Base-by-base conservation (phyloP, 2,888 invertebrate species). In the Melanostoma mellinum region DNA sequence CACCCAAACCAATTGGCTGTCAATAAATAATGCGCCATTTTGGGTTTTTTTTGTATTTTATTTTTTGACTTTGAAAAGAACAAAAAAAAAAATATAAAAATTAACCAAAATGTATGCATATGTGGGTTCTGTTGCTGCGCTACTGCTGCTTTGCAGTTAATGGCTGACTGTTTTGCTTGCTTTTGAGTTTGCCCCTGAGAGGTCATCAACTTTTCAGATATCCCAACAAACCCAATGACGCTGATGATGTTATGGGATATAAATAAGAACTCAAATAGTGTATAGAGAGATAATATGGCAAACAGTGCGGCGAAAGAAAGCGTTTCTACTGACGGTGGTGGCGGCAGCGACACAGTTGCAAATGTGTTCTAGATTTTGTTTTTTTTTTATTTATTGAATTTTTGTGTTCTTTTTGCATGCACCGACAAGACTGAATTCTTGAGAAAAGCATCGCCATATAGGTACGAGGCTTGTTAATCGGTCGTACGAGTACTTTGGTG, bases 191-290 rank as follows among this genome's bases (percentile, higher is more conserved):
- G 79, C 69, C 79, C 74, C 79, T 80, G 79, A 80, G 69, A 52
- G 79, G 79, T 80, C 79, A 74, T 80, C 74, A 80, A 80, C 79
- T 52, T 65, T 69, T 80, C 50, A 77, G 77, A 63, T 71, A 77
- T 77, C 77, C 63, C 61, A 42, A 6, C 9, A 20, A 20, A 20
- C 42, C n/a, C 44, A 77, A 77, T 77, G 77, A 77, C 71, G 71
- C 42, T 42, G 77, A 35, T 74, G 68, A 80, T 74, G 68, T 68
- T 79, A 68, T 74, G 52, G 77, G 50, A 56, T 56, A 63, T 63
- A 79, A 79, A 80, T 65, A 79, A 74, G 68, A 74, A 74, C 69
- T 80, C 69, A 79, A 79, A 75, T 74, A 58, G 65, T 67, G 58
- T 36, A 36, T 10, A 50, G 4, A 10, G 48, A 55, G 9, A 79